A percentile compares a stretch with the other conserved stretches of the same genome.
Conservation (phyloP, 2,888 invertebrate species). For the Mythimna impura region DNA sequence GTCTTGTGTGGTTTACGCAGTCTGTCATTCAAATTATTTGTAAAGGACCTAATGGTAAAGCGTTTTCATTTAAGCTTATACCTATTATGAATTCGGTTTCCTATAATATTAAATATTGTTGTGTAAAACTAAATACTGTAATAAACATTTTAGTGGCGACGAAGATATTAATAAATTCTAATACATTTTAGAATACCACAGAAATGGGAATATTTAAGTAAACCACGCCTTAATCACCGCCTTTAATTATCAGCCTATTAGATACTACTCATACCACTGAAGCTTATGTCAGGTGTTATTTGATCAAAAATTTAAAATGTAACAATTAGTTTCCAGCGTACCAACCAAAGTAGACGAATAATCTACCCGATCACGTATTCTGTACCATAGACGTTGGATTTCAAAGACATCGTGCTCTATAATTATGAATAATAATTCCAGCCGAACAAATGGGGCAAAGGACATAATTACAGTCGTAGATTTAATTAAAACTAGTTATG, state of each 20-base stretch:
- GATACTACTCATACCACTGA: conserved; percentile 74
- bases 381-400: conserved; percentile 76
- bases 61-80: background rate
- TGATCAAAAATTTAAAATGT: conserved; percentile 85
- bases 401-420: conserved; percentile 81
- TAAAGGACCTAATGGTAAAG: background rate
- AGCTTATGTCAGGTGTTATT: conserved; percentile 89
- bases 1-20: background rate
- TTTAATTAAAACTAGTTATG: conserved; percentile 85
- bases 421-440: conserved; percentile 84
- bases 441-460: conserved; percentile 86
- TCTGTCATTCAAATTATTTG: background rate
- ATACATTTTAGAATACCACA: conserved; percentile 52
- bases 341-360: conserved; percentile 72
- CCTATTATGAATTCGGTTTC: conserved; percentile 13
- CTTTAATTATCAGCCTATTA: conserved; percentile 81
- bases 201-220: conserved; percentile 63
- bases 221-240: conserved; percentile 73
- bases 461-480: conserved; percentile 85
- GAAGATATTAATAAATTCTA: conserved; percentile 47
- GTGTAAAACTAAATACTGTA: conserved; percentile 25
- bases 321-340: conserved; percentile 81
- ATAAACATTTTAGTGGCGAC: conserved; percentile 20
- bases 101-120: conserved; percentile 16
- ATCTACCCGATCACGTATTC: conserved; percentile 78